phyloP scores from a whole-genome alignment of 2,113 vertebrate genomes.

The Astur gentilis region DNA sequence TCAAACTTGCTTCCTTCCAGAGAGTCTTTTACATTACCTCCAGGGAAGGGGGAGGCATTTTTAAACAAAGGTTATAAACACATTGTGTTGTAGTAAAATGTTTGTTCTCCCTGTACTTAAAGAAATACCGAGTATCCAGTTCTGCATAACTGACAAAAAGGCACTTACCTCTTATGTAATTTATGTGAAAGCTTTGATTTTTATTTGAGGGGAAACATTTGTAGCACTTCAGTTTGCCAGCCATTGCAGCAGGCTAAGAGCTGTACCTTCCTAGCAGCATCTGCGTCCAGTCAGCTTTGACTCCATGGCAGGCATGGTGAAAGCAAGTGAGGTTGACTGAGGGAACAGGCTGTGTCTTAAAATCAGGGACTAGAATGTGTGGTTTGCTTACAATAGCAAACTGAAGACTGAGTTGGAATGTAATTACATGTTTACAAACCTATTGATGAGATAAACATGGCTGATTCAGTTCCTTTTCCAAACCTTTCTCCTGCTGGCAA shows the following conservation, averaged over 20 bases:
- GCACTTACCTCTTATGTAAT: not conserved
- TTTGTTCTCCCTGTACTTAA: not conserved
- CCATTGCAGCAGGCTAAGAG: not conserved
- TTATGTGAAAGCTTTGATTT: not conserved
- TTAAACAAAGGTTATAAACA: not conserved
- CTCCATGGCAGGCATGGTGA: not conserved
- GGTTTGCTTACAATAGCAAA: not conserved
- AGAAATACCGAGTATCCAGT: not conserved
- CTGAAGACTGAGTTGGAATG: not conserved
- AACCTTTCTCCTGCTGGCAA: not conserved
- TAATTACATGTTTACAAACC: rapidly evolving
- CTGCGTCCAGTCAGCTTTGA: not conserved
- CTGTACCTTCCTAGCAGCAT: not conserved
- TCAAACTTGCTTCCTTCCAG: not conserved
- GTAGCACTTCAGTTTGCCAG: not conserved
- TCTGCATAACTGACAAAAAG: not conserved
- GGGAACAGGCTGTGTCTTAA: not conserved
- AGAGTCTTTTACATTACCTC: not conserved
- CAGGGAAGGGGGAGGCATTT: not conserved
- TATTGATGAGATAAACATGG: rapidly evolving
- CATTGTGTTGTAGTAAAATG: not conserved
- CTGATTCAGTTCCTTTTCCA: not conserved
- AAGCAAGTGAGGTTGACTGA: not conserved
- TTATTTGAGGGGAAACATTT: not conserved
- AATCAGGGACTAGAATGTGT: not conserved